A percentile compares a stretch with the other conserved stretches of the same genome.
Conservation (phyloP, 2,888 invertebrate genomes). For the Tromatobia lineatoria region DNA sequence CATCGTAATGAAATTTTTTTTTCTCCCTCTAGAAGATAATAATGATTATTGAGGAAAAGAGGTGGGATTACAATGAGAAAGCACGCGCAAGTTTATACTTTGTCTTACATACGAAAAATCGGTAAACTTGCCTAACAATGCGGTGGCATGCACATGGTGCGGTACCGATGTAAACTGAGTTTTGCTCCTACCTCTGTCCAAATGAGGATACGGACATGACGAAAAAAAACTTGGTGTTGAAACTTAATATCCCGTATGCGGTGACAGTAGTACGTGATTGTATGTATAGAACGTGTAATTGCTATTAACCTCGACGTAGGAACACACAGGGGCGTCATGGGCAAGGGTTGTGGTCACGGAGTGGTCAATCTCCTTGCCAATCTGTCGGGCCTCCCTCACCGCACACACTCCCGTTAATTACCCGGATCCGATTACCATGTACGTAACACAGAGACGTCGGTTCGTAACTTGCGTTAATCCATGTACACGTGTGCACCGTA, state of each 20-base stretch:
- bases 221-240: background rate
- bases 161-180: too few species aligned
- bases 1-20: too few species aligned
- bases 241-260: constrained; percentile 9
- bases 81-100: too few species aligned
- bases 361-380: constrained; percentile 70
- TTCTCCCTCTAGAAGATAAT: too few species aligned
- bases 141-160: too few species aligned
- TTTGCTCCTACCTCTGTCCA: too few species aligned
- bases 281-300: constrained; percentile 64
- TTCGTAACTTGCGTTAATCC: constrained; percentile 73
- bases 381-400: constrained; percentile 64
- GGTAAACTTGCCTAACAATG: too few species aligned
- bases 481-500: constrained; percentile 57
- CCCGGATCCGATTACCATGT: constrained; percentile 73
- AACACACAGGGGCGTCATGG: constrained; percentile 48
- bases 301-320: constrained; percentile 64
- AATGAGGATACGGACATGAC: too few species aligned
- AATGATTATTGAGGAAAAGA: too few species aligned
- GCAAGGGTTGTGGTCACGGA: constrained; percentile 65
- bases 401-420: constrained; percentile 73
- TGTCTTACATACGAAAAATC: too few species aligned
- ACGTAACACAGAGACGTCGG: constrained; percentile 66
- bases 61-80: too few species aligned
- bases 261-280: constrained; percentile 53